Conservation (phyloP, 2,113 vertebrate genomes). For the Saccopteryx bilineata region DNA sequence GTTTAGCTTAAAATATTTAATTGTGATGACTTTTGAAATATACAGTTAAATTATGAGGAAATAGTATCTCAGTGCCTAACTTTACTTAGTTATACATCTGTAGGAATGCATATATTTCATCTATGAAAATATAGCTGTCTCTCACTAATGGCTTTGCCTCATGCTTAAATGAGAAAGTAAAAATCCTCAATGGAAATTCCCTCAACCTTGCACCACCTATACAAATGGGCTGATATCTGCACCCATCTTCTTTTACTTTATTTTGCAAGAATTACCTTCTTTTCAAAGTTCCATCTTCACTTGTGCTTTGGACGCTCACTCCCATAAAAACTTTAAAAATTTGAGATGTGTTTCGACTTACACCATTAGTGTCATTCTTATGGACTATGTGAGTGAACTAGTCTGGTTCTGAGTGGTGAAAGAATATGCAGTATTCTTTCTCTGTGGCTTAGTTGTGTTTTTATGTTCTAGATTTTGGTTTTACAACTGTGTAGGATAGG, state of each 20-base stretch:
- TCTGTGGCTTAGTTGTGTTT: too few species aligned
- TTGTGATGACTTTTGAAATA: background rate
- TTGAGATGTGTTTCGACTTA: too few species aligned
- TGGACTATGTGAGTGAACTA: too few species aligned
- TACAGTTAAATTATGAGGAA: background rate
- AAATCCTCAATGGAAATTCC: background rate
- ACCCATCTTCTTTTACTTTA: background rate
- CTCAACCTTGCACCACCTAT: background rate
- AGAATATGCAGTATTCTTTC: too few species aligned
- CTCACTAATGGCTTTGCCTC: background rate
- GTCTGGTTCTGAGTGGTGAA: too few species aligned
- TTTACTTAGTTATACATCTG: background rate
- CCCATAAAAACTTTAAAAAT: too few species aligned
- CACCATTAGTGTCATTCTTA: too few species aligned
- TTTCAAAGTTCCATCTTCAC: background rate
- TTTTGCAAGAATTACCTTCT: background rate
- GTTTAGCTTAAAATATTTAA: conserved; percentile 14
- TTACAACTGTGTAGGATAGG: too few species aligned
- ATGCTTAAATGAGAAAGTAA: background rate
- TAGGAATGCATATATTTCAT: background rate
- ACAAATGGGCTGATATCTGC: background rate
- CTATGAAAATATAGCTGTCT: background rate
- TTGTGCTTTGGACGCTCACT: background rate
- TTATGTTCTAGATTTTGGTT: too few species aligned
- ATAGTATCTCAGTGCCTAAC: background rate